Evolutionary conservation across 2,797 vertebrate species (phyloP).

Genomic region (Macrochelys suwanniensis): DNA sequence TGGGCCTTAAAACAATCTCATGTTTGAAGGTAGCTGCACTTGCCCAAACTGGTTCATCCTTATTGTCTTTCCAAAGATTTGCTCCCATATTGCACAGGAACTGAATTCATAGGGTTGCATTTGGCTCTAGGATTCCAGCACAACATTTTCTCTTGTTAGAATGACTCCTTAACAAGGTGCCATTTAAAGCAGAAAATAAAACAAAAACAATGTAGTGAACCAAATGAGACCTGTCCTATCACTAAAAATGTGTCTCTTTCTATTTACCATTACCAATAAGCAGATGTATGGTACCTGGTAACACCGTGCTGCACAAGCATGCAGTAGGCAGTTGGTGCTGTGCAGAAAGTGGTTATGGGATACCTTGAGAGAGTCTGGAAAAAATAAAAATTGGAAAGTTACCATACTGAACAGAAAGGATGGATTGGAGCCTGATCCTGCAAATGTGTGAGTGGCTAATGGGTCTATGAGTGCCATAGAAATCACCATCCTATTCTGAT

Average conservation of each 20-base stretch:
- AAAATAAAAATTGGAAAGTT: neutral
- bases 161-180: neutral
- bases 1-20: neutral
- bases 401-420: neutral
- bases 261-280: neutral
- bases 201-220: neutral
- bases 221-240: neutral
- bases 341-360: conserved; percentile 85
- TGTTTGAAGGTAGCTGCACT: neutral
- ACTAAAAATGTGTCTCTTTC: neutral
- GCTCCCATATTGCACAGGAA: neutral
- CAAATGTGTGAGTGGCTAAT: neutral
- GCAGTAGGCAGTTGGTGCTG: conserved; percentile 84
- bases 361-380: conserved; percentile 83
- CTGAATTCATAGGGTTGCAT: neutral
- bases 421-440: neutral
- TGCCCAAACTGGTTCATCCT: neutral
- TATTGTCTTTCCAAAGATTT: neutral
- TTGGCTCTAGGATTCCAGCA: neutral
- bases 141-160: neutral
- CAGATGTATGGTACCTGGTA: conserved; percentile 77
- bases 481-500: neutral
- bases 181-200: neutral
- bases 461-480: neutral
- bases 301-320: conserved; percentile 85